Base-by-base conservation (phyloP, 2,113 vertebrate genomes). In the Macroglossus sobrinus region DNA sequence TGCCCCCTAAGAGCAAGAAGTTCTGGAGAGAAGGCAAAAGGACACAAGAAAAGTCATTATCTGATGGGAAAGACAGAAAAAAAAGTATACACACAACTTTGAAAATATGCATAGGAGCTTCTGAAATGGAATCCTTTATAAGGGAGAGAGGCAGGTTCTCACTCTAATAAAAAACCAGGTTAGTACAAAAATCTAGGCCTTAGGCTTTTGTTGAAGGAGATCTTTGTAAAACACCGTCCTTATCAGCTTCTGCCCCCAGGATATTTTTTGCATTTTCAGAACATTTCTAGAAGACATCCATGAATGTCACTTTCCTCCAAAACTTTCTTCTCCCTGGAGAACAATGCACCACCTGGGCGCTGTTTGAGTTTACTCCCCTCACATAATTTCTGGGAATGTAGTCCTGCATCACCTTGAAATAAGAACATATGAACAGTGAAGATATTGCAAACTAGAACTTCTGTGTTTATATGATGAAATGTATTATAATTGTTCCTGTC, bases 1-100 rank as follows among this genome's bases (percentile, higher is more conserved):
- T 71, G 35, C 89, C 95, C 12, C 53, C 74, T 19, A 96, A 10
- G 38, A 96, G 57, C 75, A 97, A n/a, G 85, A 93, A 94, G 69
- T 94, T 87, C 96, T 97, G 53, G 61, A 90, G 14, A 61, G 53
- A 53, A n/a, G 43, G n/a, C 71, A 76, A 19, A 82, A 89, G 18
- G 57, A 22, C 16, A 55, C 1, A 26, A 61, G 35, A 71, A 84
- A 16, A 24, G 19, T 55, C 19, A 50, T 40, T 81, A 50, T 50
- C 50, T 15, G 47, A 47, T 47, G 50, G 50, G 5, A 50, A 50
- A 50, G 50, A 50, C 50, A 16, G 50, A 7, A 43, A 5, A 50
- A 50, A 50, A 50, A 50, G 14, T 43, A 4, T 16, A 50, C 16
- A 50, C 15, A 50, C 50, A 50, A 16, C 50, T 50, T 50, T 50